A percentile compares a stretch with the other conserved stretches of the same genome.
phyloP scores from a whole-genome alignment of 2,113 vertebrate species.

The Acanthisitta chloris region DNA sequence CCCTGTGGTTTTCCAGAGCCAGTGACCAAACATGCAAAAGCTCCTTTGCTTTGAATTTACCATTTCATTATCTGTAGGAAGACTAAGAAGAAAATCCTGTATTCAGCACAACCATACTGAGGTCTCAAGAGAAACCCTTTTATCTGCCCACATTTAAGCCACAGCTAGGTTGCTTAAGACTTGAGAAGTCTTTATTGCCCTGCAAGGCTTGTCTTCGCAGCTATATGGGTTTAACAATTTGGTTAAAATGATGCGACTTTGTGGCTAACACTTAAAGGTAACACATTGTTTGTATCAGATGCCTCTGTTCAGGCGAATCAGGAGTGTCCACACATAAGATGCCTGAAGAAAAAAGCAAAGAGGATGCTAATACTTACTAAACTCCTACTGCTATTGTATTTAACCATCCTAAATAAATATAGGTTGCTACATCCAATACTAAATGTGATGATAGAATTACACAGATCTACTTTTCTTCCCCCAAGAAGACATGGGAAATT shows the following conservation, averaged over 20 bases:
- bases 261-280: not conserved
- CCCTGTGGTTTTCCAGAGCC: not conserved
- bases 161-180: not conserved
- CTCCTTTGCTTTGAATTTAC: not conserved
- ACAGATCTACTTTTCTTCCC: not conserved
- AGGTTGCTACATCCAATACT: not conserved
- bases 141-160: not conserved
- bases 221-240: not conserved
- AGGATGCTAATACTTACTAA: not conserved
- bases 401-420: not conserved
- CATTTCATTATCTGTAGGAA: not conserved
- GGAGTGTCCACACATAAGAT: not conserved
- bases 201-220: not conserved
- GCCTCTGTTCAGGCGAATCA: not conserved
- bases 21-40: not conserved
- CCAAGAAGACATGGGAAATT: not conserved
- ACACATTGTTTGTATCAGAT: not conserved
- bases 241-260: not conserved
- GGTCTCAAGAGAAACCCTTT: not conserved
- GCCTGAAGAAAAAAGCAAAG: not conserved
- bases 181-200: not conserved
- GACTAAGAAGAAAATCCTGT: not conserved
- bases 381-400: not conserved
- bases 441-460: not conserved
- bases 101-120: not conserved